Evolutionary conservation across 2,113 vertebrate species (phyloP), one percentile per base, ranked within the genome.

Genomic region (Oriolus oriolus): DNA sequence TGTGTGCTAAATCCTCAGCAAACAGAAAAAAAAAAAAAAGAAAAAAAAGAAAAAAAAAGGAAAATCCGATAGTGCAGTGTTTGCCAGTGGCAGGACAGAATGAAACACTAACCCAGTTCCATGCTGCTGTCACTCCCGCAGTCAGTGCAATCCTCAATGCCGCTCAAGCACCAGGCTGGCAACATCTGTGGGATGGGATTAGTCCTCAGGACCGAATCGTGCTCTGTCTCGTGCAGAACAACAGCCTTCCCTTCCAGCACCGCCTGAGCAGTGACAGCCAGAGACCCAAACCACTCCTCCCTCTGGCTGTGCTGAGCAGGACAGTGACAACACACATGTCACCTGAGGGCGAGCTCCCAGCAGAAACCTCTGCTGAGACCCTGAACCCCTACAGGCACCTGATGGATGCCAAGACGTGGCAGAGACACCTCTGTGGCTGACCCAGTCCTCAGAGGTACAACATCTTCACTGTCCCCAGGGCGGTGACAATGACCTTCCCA

Each of bases 21-120:
- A 57, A 35, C 30, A n/a, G 39, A 47, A 59, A 39, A 13, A 44
- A 44, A 16, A 42, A 45, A 45, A 23, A 49, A n/a, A n/a, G n/a
- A n/a, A n/a, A n/a, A n/a, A n/a, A n/a, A n/a, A n/a, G n/a, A 42
- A 70, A 89, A 91, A 56, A 39, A 26, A 26, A 31, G 37, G 11
- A 65, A 73, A 92, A 96, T 91, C 80, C 84, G 60, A 15, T 76
- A 17, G 13, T 77, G 21, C 52, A 14, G 7, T 22, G 20, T 56
- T 95, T 83, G 71, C 47, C 80, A 39, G 64, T 52, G 70, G 66
- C 52, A 87, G 84, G 60, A 47, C 24, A 47, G 61, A 42, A 53
- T 53, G 76, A 61, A 92, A 59, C 76, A 81, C 71, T 94, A 84
- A 81, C 91, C 83, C 68, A 81, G 49, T 84, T 78, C 84, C 49